These are phyloP conservation scores for Eptesicus fuscus DNA, from an alignment of 2,113 vertebrate species.

Conservation along the genomic window DNA sequence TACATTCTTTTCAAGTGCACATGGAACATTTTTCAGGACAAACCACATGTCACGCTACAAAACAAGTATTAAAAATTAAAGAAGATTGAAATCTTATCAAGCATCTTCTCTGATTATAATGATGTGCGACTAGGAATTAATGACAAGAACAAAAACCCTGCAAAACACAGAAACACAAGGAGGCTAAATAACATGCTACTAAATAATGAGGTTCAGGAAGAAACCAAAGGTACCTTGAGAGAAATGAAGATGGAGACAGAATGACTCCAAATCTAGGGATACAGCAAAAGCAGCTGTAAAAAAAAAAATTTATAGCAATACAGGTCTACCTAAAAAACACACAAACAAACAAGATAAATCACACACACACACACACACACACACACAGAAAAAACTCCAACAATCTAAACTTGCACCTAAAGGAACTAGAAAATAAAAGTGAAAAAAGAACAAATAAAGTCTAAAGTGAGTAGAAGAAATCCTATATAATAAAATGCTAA, in stretches of 20 bases:
- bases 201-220: background rate
- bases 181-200: background rate
- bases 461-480: background rate
- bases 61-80: background rate
- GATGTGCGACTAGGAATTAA: background rate
- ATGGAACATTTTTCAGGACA: background rate
- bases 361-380: background rate
- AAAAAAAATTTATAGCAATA: background rate
- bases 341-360: background rate
- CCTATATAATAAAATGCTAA: too few species aligned
- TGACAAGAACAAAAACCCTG: background rate
- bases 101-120: background rate
- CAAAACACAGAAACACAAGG: background rate
- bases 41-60: background rate
- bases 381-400: background rate
- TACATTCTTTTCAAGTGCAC: background rate
- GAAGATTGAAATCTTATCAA: background rate
- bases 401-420: background rate
- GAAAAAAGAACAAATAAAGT: background rate
- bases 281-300: background rate
- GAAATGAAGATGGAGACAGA: background rate
- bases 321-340: background rate
- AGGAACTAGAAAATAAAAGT: background rate
- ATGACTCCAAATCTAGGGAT: background rate
- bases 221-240: too few species aligned